These are phyloP conservation scores for Ditula angustiorana DNA, from an alignment of 2,888 invertebrate species.

Conservation along the genomic window DNA sequence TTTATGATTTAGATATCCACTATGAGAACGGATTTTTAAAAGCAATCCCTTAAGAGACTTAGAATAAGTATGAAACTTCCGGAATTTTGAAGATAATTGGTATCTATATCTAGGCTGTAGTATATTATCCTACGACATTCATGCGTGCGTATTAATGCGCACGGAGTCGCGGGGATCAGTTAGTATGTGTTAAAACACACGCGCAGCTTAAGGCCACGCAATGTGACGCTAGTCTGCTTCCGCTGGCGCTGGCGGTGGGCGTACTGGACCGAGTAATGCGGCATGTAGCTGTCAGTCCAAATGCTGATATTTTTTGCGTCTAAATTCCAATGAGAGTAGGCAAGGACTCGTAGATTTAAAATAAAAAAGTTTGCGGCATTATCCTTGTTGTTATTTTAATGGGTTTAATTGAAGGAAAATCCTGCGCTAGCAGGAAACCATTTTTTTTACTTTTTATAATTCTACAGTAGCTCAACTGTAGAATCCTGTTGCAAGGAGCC, in stretches of 20 bases:
- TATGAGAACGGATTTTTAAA: too few relatives aligned
- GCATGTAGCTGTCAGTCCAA: constrained; percentile 9
- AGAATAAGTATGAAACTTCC: too few relatives aligned
- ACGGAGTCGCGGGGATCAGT: too few relatives aligned
- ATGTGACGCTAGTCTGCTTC: constrained; percentile 21
- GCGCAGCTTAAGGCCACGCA: constrained; percentile 14
- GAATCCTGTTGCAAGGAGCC: too few relatives aligned
- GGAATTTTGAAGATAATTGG: too few relatives aligned
- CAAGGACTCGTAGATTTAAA: background rate
- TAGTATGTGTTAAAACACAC: background rate
- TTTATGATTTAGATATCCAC: too few relatives aligned
- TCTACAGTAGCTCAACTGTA: too few relatives aligned
- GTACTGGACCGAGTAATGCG: constrained; percentile 33
- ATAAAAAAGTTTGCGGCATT: constrained; percentile 10
- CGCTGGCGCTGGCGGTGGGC: constrained; percentile 38
- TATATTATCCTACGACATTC: too few relatives aligned
- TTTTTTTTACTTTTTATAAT: too few relatives aligned
- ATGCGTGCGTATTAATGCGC: too few relatives aligned
- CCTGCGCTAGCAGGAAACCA: background rate
- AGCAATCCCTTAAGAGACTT: too few relatives aligned
- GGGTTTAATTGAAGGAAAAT: background rate
- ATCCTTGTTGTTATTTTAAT: constrained; percentile 15
- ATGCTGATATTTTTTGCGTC: constrained; percentile 21
- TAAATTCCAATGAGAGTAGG: constrained; percentile 26
- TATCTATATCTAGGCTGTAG: too few relatives aligned